Conservation (phyloP, 2,113 vertebrate species). For the Glareola pratincola region DNA sequence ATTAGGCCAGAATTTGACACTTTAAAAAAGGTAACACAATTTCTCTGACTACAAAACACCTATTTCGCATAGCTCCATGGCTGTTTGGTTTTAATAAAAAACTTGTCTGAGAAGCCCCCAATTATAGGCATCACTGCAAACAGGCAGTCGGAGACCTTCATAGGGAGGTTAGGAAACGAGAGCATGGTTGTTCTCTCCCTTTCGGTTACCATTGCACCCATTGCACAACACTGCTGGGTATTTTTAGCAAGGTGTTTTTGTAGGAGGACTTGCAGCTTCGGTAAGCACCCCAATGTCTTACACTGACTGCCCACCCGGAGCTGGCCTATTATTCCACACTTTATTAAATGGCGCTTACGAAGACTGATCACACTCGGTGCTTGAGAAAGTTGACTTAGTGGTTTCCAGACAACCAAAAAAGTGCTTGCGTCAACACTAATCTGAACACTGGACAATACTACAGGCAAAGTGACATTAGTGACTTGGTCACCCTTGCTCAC, state of each 20-base stretch:
- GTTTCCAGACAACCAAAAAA: background rate
- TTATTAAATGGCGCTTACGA: background rate
- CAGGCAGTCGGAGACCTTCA: background rate
- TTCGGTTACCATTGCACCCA: background rate
- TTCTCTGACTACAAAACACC: background rate
- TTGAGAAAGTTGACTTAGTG: background rate
- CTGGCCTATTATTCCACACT: background rate
- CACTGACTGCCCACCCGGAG: fast-evolving
- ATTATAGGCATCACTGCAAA: background rate
- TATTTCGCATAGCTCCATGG: background rate
- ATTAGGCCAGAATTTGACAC: background rate
- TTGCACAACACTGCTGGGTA: background rate
- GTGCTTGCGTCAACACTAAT: background rate
- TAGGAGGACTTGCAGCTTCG: background rate
- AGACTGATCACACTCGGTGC: too few relatives aligned
- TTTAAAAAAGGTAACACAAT: background rate
- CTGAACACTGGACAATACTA: fast-evolving
- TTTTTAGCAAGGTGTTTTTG: background rate
- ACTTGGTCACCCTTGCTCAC: background rate
- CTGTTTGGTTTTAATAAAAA: background rate
- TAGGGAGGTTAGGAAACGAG: background rate
- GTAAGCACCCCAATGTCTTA: background rate
- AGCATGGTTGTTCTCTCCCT: background rate
- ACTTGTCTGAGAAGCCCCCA: background rate
- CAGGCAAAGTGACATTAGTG: fast-evolving